Evolutionary conservation across 1,140 invertebrate species (phyloP).

Genomic region (Heliconius hermathena): DNA sequence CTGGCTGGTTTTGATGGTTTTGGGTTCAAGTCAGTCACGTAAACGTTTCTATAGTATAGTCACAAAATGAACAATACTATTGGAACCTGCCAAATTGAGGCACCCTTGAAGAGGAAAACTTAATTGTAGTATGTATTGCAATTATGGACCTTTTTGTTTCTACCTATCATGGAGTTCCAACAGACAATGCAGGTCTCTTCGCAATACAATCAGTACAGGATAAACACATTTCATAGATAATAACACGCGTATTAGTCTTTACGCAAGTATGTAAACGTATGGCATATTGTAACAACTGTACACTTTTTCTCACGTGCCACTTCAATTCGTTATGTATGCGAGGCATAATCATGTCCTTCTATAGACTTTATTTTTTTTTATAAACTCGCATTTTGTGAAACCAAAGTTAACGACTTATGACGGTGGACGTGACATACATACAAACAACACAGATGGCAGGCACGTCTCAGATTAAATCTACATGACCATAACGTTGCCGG

Average conservation of each 20-base stretch:
- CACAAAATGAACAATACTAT: no score
- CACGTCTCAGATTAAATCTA: slow-evolving; percentile 66
- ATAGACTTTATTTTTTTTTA: slow-evolving; percentile 58
- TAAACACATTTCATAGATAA: slow-evolving; percentile 10
- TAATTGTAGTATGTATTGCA: background rate
- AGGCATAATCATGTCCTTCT: slow-evolving; percentile 63
- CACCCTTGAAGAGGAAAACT: background rate
- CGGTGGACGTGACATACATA: slow-evolving; percentile 74
- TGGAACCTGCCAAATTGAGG: background rate
- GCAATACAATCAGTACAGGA: background rate
- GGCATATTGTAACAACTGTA: slow-evolving; percentile 40
- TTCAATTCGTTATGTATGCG: slow-evolving; percentile 59
- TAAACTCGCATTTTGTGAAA: slow-evolving; percentile 67
- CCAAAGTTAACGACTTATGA: slow-evolving; percentile 71
- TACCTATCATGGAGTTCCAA: background rate
- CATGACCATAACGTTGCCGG: slow-evolving; percentile 69
- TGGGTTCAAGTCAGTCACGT: background rate
- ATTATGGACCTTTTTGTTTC: background rate
- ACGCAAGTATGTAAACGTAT: slow-evolving; percentile 34
- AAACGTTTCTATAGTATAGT: no score
- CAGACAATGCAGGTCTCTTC: slow-evolving; percentile 13
- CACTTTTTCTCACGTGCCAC: slow-evolving; percentile 66
- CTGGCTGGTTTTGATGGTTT: background rate
- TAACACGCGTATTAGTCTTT: slow-evolving; percentile 19
- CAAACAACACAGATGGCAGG: slow-evolving; percentile 55